These are phyloP conservation scores for Pseudobourletiella spinata DNA, from an alignment of 1,140 invertebrate species.

Conservation along the genomic window DNA sequence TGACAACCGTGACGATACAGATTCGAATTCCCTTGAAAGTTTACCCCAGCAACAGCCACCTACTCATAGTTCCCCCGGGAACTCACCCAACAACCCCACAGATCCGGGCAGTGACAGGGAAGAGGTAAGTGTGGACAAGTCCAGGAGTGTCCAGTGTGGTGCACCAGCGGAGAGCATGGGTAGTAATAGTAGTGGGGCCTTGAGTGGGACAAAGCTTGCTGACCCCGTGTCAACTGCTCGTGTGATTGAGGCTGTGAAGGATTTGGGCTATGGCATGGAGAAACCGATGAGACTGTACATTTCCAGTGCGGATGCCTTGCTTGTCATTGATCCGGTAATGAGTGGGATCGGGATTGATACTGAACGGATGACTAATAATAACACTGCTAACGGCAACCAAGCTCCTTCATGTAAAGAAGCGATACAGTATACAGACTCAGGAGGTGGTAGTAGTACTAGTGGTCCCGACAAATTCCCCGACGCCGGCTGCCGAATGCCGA, in stretches of 20 bases:
- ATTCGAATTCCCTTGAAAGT: slow-evolving; percentile 7
- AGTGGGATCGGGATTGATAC: background rate
- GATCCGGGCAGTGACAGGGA: background rate
- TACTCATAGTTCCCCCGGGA: background rate
- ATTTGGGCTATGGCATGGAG: slow-evolving; percentile 23
- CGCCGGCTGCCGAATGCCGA: no score
- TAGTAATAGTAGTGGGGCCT: background rate
- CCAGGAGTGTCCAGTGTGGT: no score
- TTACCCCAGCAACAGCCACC: background rate
- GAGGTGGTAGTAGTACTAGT: background rate
- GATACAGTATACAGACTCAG: background rate
- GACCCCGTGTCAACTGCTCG: background rate
- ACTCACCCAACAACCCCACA: background rate
- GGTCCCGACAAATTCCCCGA: no score
- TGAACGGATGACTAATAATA: slow-evolving; percentile 7
- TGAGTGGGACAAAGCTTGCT: background rate
- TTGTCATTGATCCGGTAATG: slow-evolving; percentile 24
- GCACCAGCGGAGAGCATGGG: background rate
- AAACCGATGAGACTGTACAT: slow-evolving; percentile 28
- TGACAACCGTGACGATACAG: background rate
- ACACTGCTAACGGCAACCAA: background rate
- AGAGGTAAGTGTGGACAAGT: background rate
- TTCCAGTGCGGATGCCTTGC: slow-evolving; percentile 35
- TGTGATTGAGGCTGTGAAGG: slow-evolving; percentile 15
- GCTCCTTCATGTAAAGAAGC: no score